A percentile compares a stretch with the other conserved stretches of the same genome.
These are phyloP conservation scores for Xyrichtys novacula DNA, from an alignment of 2,797 vertebrate genomes.

Conservation along the genomic window DNA sequence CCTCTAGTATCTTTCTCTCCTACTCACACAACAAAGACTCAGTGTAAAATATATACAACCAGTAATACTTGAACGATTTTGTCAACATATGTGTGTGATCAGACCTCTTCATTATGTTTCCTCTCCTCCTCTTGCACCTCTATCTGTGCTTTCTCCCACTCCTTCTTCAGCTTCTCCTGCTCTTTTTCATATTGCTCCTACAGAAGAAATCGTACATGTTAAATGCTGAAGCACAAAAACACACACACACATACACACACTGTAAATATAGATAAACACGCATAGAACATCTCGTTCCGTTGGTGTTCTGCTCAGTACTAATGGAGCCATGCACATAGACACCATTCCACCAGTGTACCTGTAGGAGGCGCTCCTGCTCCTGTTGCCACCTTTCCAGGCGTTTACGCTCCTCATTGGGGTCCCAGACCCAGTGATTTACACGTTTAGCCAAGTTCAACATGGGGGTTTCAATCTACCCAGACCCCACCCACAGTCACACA, in stretches of 20 bases:
- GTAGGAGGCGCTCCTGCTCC: conserved; percentile 95
- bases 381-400: conserved; percentile 97
- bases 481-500: conserved; percentile 57
- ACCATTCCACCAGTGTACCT: conserved; percentile 85
- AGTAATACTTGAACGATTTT: not conserved
- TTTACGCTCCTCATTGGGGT: conserved; percentile 96
- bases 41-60: conserved; percentile 2
- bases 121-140: conserved; percentile 97
- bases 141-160: conserved; percentile 96
- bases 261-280: conserved; percentile 20
- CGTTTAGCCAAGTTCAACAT: conserved; percentile 90
- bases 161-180: conserved; percentile 95
- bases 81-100: not conserved
- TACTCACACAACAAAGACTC: conserved; percentile 55
- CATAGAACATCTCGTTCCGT: conserved; percentile 31
- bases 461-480: conserved; percentile 85
- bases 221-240: not conserved
- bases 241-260: conserved; percentile 7
- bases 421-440: conserved; percentile 97
- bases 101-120: conserved; percentile 96
- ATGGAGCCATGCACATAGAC: conserved; percentile 54
- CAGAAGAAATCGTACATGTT: conserved; percentile 33
- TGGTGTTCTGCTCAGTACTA: conserved; percentile 26
- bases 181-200: conserved; percentile 96
- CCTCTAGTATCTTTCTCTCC: conserved; percentile 95